Evolutionary conservation across 2,113 vertebrate species (phyloP).

Genomic region (Hirundichthys speculiger): DNA sequence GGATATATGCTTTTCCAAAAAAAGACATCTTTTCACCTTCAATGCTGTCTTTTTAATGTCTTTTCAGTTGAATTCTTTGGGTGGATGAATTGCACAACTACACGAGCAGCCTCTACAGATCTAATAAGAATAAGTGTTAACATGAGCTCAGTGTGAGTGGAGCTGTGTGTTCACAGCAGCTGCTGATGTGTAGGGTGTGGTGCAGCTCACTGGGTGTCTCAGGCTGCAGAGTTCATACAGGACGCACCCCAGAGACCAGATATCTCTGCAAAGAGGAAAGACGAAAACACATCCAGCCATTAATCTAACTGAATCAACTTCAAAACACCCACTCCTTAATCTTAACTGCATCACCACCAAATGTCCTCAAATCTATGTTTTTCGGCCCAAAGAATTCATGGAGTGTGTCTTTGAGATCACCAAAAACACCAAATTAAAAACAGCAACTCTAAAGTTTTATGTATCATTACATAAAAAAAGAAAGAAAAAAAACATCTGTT

Average conservation of each 20-base stretch:
- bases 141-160: conserved; percentile 1
- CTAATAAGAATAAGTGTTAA: not conserved
- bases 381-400: not conserved
- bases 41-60: too few species aligned
- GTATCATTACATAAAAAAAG: too few species aligned
- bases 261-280: conserved; percentile 79
- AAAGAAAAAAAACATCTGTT: too few species aligned
- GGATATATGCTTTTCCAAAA: too few species aligned
- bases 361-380: conserved; percentile 1
- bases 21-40: too few species aligned
- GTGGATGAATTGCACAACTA: not conserved
- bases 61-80: too few species aligned
- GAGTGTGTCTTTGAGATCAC: not conserved
- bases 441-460: too few species aligned
- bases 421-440: not conserved
- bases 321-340: not conserved
- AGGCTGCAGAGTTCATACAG: conserved; percentile 90
- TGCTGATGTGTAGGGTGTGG: conserved; percentile 19
- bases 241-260: conserved; percentile 94
- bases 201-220: conserved; percentile 88
- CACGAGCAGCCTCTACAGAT: too few species aligned
- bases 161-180: conserved; percentile 15
- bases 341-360: not conserved
- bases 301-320: not conserved
- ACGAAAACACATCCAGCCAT: conserved; percentile 11